Evolutionary conservation across 2,888 invertebrate genomes (phyloP), one percentile per base, ranked within the genome.

Genomic region (Gymnocheta viridis): DNA sequence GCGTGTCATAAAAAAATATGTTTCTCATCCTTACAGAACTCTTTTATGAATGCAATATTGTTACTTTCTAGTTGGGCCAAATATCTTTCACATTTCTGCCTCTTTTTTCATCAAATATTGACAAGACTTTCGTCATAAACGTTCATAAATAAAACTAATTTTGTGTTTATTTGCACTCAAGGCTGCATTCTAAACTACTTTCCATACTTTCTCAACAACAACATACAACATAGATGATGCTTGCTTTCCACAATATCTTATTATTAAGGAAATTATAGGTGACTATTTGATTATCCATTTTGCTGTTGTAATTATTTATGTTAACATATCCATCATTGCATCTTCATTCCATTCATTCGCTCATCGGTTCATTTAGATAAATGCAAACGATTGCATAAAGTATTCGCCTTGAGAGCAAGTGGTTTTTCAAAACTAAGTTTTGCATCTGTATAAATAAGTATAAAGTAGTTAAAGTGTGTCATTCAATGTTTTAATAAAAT

Each of bases 361-460:
- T n/a, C 56, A 10, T 29, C 1, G 17, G 29, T 4, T 6, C n/a
- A 29, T 58, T 3, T 5, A 70, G 22, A 35, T 24, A 22, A 32
- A 32, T 17, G 24, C 24, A 29, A 12, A 29, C 7, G 3, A 17
- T 35, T 54, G 32, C 19, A 56, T 24, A 76, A 35, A 38, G 19
- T 49, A 12, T 66, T 62, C 12, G 56, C 56, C 76, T 76, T 56
- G 14, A 56, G n/a, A 35, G 19, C 5, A 22, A 47, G 0, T 38
- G 12, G 22, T 5, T 41, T 69, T 51, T 60, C 41, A 29, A 24
- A 35, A 62, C 24, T 32, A 17, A 29, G 24, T 66, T 54, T 62
- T 70, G 29, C 77, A 66, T 56, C 66, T 77, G 72, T 64, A 27
- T 44, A 82, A 66, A 77, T 51, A 77, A 41, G 24, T 49, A 47